Evolutionary conservation across 2,113 vertebrate species (phyloP), one percentile per base, ranked within the genome.

Genomic region (Chloroceryle aenea): DNA sequence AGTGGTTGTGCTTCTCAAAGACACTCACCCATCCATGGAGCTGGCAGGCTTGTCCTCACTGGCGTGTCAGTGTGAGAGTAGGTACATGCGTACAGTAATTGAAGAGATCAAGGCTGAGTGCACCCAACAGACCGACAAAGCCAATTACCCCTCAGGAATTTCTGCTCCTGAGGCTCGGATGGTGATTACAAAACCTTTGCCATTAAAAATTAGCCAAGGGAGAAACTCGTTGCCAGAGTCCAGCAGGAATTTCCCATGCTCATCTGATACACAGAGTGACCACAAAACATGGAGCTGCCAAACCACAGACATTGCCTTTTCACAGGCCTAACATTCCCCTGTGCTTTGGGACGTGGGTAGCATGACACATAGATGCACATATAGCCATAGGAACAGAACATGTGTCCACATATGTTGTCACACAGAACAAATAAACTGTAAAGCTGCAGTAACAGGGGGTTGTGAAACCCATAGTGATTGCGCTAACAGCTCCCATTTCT

Each of bases 101-200:
- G 97, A 95, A 96, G 96, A 97, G 97, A 97, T 97, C 96, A 97
- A 97, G 97, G 96, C 96, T 90, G 94, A 96, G 96, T 92, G 93
- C 30, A 22, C 55, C 92, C 83, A 97, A 78, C 95, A 95, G 97
- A 97, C 96, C 89, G 92, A 97, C 94, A 97, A 97, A 97, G 97
- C 97, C 96, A 97, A 97, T 97, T 97, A 97, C 92, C 84, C 96
- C 88, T 63, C 93, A 95, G 97, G 97, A 97, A 97, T 97, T 97
- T 96, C 93, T 96, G 87, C 80, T 97, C 96, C 95, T 96, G 91
- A 84, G 94, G 95, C 97, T 97, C 27, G 25, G 89, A 95, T 87
- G 81, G 94, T 96, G 96, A 97, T 97, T 97, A 97, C 93, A 96
- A 97, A 97, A 97, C 92, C 85, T 86, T 96, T 95, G 87, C 96